Conservation (phyloP, 2,888 invertebrate species). For the Rhagonycha lutea region DNA sequence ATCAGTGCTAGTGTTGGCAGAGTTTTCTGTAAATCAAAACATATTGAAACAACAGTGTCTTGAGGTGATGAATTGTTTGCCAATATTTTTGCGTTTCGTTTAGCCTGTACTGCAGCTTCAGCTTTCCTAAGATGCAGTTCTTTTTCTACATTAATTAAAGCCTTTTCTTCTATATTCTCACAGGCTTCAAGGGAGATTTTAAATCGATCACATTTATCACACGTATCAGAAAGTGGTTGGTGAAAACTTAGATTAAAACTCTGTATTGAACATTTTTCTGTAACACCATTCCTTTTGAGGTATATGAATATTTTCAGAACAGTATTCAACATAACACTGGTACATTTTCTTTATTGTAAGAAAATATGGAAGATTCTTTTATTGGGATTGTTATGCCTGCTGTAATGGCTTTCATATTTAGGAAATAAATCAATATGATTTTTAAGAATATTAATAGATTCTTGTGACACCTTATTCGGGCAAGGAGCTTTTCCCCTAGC, state of each 20-base stretch:
- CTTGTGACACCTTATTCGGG: background rate
- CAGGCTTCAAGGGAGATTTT: background rate
- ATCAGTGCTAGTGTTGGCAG: background rate
- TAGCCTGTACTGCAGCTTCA: background rate
- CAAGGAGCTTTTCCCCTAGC: background rate
- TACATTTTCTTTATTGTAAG: background rate
- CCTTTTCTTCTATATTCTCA: background rate
- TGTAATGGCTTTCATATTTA: conserved; percentile 6
- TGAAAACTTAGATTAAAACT: conserved; percentile 5
- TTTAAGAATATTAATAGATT: background rate
- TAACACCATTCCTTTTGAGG: background rate
- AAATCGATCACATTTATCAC: background rate
- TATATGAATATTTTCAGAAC: background rate
- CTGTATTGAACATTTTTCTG: background rate
- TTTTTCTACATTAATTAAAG: background rate
- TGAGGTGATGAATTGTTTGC: background rate
- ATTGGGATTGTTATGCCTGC: background rate
- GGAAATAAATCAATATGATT: conserved; percentile 3
- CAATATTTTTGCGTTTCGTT: background rate
- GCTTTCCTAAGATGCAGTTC: background rate
- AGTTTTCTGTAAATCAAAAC: conserved; percentile 9
- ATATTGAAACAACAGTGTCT: background rate
- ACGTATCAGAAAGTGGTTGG: conserved; percentile 1
- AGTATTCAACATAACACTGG: background rate
- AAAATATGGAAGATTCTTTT: background rate